Base-by-base conservation (phyloP, 2,888 invertebrate species). In the Athalia rosae region DNA sequence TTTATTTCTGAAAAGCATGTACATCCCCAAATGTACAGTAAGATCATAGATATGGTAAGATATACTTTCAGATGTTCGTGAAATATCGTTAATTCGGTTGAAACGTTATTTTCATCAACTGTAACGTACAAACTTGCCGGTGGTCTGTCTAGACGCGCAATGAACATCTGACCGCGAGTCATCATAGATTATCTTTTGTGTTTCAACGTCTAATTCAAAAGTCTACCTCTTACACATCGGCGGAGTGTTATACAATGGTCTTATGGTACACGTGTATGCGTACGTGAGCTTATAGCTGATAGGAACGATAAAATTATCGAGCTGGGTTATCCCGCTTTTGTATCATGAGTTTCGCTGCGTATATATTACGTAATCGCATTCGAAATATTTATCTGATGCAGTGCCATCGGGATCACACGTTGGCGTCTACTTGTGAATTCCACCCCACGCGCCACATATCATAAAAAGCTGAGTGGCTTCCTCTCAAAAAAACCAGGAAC, bases 371-470 rank as follows among this genome's bases (percentile, higher is more conserved):
- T 71, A 58, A 71, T 71, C 69, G 58, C 56, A 43, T 58, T 71
- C 13, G 28, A 50, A 28, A 28, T 28, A 28, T 28, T 28, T 28
- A 28, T 28, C 67, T 13, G 69, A 71, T 71, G 13, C 56, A 41
- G 43, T 45, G 58, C 43, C 43, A 58, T 56, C 69, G 45, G 45
- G 67, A 28, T 28, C 7, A n/a, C 50, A 3, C 13, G 43, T 71
- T 43, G 8, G 69, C n/a, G 28, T 53, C n/a, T 71, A 71, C 58
- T 56, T 58, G 58, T 71, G 13, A 71, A 71, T 56, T 56, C 43
- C 8, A 45, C 43, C 69, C 13, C 4, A n/a, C n/a, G 45, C 58
- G 28, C 1, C 28, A 28, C 28, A 28, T 28, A 28, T 58, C 15
- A 58, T 43, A 8, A 13, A 71, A 13, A 56, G 69, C 8, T 43